A percentile compares a stretch with the other conserved stretches of the same genome.
Evolutionary conservation across 1,140 invertebrate species (phyloP).

Genomic region (Orchestia grillus): DNA sequence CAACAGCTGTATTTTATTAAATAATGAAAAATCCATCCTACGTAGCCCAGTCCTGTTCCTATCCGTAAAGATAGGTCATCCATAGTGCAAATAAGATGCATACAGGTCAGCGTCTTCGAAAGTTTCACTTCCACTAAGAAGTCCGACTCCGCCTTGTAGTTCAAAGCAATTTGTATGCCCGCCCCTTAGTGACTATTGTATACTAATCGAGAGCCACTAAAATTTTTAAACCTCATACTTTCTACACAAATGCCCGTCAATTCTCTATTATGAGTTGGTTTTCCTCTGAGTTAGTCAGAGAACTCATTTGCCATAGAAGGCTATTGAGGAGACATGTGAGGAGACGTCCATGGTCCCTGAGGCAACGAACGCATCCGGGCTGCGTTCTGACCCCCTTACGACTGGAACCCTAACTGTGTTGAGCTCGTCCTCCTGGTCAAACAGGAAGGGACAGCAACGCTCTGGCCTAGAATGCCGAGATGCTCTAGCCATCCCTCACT

Average conservation of each 20-base stretch:
- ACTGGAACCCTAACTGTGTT: slow-evolving; percentile 25
- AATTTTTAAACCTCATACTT: neutral
- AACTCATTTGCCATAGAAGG: neutral
- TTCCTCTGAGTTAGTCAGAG: neutral
- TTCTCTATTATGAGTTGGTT: too few species aligned
- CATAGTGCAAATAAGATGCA: neutral
- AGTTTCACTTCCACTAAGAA: neutral
- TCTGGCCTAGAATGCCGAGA: slow-evolving; percentile 27
- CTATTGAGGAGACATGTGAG: neutral
- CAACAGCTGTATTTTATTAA: too few species aligned
- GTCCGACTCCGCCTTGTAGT: neutral
- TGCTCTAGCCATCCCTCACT: neutral
- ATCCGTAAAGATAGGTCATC: neutral
- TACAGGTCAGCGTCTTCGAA: neutral
- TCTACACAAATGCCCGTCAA: too few species aligned
- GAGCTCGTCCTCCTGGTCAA: neutral
- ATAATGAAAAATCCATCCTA: neutral
- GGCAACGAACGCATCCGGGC: neutral
- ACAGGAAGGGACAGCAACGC: slow-evolving; percentile 37
- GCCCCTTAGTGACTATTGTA: neutral
- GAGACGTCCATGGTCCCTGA: neutral
- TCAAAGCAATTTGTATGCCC: neutral
- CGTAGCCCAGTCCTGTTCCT: neutral
- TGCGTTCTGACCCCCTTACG: neutral
- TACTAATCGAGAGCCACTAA: neutral